A percentile compares a stretch with the other conserved stretches of the same genome.
Evolutionary conservation across 2,888 invertebrate species (phyloP).

Genomic region (Eilema griseolum): DNA sequence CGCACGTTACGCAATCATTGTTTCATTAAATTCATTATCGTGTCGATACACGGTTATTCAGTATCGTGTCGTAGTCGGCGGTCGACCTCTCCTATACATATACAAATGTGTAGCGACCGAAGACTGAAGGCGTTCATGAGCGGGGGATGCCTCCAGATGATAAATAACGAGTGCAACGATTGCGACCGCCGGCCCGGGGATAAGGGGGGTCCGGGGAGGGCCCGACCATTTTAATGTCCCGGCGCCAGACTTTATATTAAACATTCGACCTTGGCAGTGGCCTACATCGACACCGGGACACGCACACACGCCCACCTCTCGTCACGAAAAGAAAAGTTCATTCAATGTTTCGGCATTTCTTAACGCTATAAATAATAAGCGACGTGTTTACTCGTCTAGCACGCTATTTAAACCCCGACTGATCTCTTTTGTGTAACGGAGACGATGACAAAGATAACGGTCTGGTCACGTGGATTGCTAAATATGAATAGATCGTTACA

Average conservation of each 20-base stretch:
- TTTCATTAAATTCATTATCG: slow-evolving; percentile 51
- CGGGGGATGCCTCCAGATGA: slow-evolving; percentile 82
- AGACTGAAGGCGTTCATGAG: slow-evolving; percentile 66
- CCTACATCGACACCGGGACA: slow-evolving; percentile 85
- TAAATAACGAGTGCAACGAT: slow-evolving; percentile 87
- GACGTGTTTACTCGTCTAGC: slow-evolving; percentile 74
- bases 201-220: slow-evolving; percentile 81
- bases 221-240: slow-evolving; percentile 86
- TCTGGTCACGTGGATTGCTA: slow-evolving; percentile 54
- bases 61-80: slow-evolving; percentile 36
- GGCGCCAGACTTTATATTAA: slow-evolving; percentile 87
- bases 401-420: slow-evolving; percentile 64
- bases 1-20: slow-evolving; percentile 53
- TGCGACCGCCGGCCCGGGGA: slow-evolving; percentile 80
- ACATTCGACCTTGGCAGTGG: slow-evolving; percentile 87
- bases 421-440: slow-evolving; percentile 64
- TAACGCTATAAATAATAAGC: slow-evolving; percentile 80
- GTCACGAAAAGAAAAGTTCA: slow-evolving; percentile 85
- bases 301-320: slow-evolving; percentile 83
- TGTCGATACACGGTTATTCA: slow-evolving; percentile 47
- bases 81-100: slow-evolving; percentile 40
- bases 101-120: slow-evolving; percentile 50
- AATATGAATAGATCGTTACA: slow-evolving; percentile 35
- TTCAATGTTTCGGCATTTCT: slow-evolving; percentile 80
- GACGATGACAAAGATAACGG: slow-evolving; percentile 63